Evolutionary conservation across 30 jellyfish, hydroid and myxozoan genomes (phyloP), one percentile per base, ranked within the genome.

Genomic region (Nemopilema nomurai): DNA sequence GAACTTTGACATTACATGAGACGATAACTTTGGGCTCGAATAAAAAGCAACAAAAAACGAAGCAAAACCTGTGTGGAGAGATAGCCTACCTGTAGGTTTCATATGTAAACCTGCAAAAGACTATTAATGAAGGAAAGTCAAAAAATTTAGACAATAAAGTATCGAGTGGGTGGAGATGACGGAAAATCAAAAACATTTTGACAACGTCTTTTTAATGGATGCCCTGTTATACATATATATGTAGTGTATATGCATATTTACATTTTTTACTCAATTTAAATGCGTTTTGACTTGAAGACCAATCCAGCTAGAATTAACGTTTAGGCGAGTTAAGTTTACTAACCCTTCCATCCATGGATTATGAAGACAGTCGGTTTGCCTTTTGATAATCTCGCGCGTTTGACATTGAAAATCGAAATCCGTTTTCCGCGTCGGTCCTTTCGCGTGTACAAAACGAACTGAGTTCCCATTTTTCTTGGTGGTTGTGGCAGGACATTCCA

Each of bases 261-360:
- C 13, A 3, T 41, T 3, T 41, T 3, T 13, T 41, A 41, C 57
- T 13, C 57, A 41, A 41, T 41, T 41, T 3, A 13, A 41, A 41
- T 41, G 13, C n/a, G n/a, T 41, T 41, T 41, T 3, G 9, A 41
- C 57, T 41, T 6, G 57, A 6, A 3, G 57, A 3, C 57, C 9
- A 41, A 41, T 3, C 13, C 13, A 41, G 6, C 6, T 41, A 3
- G 6, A 6, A 41, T 3, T 41, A 41, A 41, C 57, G 57, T 41
- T 3, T 3, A 41, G 9, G n/a, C n/a, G n/a, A n/a, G n/a, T n/a
- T n/a, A n/a, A 41, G 13, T 13, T 41, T 3, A 41, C 57, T 13
- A 41, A 93, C 98, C 98, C 16, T 71, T 69, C 79, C 91, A 93
- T 50, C 98, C 98, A 80, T 93, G 98, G 31, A 84, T 80, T 4